A percentile compares a stretch with the other conserved stretches of the same genome.
Evolutionary conservation across 2,113 vertebrate species (phyloP).

Genomic region (Gavia stellata): DNA sequence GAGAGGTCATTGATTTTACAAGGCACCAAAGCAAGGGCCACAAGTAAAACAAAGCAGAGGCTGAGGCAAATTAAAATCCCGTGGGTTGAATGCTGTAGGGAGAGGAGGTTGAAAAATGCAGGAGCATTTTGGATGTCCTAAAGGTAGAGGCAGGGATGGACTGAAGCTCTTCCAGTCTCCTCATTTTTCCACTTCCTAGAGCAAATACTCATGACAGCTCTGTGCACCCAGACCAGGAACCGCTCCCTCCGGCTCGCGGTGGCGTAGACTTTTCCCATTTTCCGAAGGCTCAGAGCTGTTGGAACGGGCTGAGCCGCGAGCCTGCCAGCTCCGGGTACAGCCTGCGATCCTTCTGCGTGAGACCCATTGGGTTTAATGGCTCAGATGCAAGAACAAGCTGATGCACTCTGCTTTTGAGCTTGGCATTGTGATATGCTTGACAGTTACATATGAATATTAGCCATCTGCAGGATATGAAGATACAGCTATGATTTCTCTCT

Average conservation of each 20-base stretch:
- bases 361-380: not conserved
- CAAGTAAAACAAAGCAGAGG: not conserved
- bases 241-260: not conserved
- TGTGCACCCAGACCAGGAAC: not conserved
- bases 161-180: not conserved
- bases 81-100: rapidly evolving
- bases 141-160: not conserved
- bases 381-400: conserved; percentile 26
- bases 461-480: conserved; percentile 35
- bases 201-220: not conserved
- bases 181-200: not conserved
- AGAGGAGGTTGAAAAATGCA: not conserved
- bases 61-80: not conserved
- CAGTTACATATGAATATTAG: conserved; percentile 9
- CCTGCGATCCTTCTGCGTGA: not conserved
- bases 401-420: conserved; percentile 10
- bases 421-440: not conserved
- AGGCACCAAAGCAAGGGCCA: not conserved
- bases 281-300: not conserved
- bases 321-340: conserved; percentile 10
- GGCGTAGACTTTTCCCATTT: not conserved
- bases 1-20: not conserved
- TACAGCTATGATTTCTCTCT: not conserved
- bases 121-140: not conserved
- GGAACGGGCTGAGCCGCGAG: not conserved